Evolutionary conservation across 1,140 invertebrate genomes (phyloP).

Genomic region (Stegodyphus dumicola): DNA sequence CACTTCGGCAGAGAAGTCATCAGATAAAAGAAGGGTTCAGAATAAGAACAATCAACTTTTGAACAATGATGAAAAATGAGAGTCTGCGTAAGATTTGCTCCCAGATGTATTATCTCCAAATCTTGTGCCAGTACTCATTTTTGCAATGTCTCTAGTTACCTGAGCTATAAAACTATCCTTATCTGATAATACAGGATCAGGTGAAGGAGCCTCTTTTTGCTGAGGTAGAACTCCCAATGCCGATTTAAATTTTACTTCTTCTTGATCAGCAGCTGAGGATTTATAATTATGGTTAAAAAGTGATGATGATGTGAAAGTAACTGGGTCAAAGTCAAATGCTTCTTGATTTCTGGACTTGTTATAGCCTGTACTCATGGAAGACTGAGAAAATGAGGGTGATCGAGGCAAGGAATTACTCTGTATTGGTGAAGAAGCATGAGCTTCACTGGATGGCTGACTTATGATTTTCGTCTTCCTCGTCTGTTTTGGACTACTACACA

Average conservation of each 20-base stretch:
- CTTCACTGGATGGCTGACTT: neutral
- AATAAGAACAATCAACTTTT: neutral
- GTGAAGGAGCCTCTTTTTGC: neutral
- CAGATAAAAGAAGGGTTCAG: too few species aligned
- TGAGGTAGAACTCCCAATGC: neutral
- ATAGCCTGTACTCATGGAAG: constrained; percentile 10
- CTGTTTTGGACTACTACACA: constrained; percentile 41
- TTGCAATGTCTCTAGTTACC: constrained; percentile 50
- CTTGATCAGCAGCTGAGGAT: neutral
- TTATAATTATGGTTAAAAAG: neutral
- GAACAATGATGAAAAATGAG: neutral
- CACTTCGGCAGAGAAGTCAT: too few species aligned
- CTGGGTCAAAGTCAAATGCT: constrained; percentile 21
- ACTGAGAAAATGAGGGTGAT: constrained; percentile 36
- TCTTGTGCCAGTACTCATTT: constrained; percentile 14
- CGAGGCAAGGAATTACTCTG: neutral
- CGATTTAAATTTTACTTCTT: neutral
- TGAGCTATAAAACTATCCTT: constrained; percentile 55
- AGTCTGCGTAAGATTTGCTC: neutral
- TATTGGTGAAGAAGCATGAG: neutral
- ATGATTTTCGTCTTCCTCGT: constrained; percentile 1
- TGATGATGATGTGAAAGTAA: neutral
- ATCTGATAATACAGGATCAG: neutral
- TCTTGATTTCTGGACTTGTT: neutral
- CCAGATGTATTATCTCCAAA: neutral